Evolutionary conservation across 1,140 invertebrate genomes (phyloP), one percentile per base, ranked within the genome.

Genomic region (Popillia japonica): DNA sequence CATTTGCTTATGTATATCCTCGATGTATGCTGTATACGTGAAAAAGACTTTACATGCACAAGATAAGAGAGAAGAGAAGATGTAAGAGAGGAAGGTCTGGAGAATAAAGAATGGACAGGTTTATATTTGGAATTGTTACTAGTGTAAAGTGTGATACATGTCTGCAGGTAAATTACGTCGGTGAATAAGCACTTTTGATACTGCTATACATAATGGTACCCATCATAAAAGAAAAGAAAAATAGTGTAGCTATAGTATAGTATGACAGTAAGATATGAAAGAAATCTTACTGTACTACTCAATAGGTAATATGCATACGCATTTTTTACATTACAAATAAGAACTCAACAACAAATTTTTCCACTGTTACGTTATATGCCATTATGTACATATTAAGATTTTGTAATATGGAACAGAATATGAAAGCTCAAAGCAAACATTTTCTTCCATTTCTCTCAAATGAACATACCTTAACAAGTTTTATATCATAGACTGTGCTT

Each of bases 151-250:
- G 61, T 34, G 61, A 68, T 68, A 22, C 61, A 68, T 68, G 61
- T n/a, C 10, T 68, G 20, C 6, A 14, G 27, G 61, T 68, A 68
- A 68, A 68, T 68, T 68, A 68, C 61, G 61, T 34, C 27, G 61
- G 61, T 68, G 61, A 68, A 68, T 68, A 68, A 68, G 61, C 61
- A 34, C 17, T 68, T 68, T 68, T 68, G 3, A 20, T 68, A 68
- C 22, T 23, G 20, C 22, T 68, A 34, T 34, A 34, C 27, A 34
- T 34, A 68, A 68, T 68, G 22, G 11, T 27, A 10, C 20, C 0
- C 27, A 68, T 68, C 61, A 20, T 17, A 17, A 6, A 68, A 23
- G 61, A 22, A 27, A 27, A 68, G 61, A 68, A 22, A 68, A 68
- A 23, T 68, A 68, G 10, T 68, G 22, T 9, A 17, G 6, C 11